Evolutionary conservation across 2,113 vertebrate genomes (phyloP).

Genomic region (Danionella cerebrum): DNA sequence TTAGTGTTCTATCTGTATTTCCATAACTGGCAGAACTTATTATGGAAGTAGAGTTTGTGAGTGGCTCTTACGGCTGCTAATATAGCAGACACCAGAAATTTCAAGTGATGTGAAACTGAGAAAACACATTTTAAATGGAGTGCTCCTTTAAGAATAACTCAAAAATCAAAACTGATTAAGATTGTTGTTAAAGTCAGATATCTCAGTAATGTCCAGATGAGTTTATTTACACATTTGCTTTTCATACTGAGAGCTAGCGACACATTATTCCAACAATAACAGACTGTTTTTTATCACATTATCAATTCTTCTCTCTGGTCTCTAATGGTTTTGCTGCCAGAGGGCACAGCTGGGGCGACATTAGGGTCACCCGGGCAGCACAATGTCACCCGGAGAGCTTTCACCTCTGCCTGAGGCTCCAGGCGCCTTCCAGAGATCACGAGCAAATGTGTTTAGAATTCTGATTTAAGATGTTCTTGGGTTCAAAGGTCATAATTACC

Average conservation of each 20-base stretch:
- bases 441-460: slow-evolving; percentile 24
- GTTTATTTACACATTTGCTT: slow-evolving; percentile 14
- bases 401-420: slow-evolving; percentile 17
- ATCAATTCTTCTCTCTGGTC: slow-evolving; percentile 13
- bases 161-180: too few species aligned
- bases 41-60: too few species aligned
- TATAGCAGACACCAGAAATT: too few species aligned
- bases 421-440: slow-evolving; percentile 20
- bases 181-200: not conserved
- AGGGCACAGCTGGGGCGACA: slow-evolving; percentile 13
- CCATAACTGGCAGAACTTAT: too few species aligned
- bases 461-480: slow-evolving; percentile 26
- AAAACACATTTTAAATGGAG: too few species aligned
- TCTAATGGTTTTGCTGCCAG: slow-evolving; percentile 27
- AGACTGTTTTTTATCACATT: slow-evolving; percentile 9
- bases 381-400: slow-evolving; percentile 29
- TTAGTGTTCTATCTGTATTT: too few species aligned
- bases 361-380: slow-evolving; percentile 17
- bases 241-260: not conserved
- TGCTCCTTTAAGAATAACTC: too few species aligned
- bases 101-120: too few species aligned
- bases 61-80: too few species aligned
- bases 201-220: not conserved
- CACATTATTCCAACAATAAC: slow-evolving; percentile 11
- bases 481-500: slow-evolving; percentile 23